Percentiles rank a stretch among this genome's conserved stretches.
These are phyloP conservation scores for Criorhina ranunculi DNA, from an alignment of 2,888 invertebrate species.

Conservation along the genomic window DNA sequence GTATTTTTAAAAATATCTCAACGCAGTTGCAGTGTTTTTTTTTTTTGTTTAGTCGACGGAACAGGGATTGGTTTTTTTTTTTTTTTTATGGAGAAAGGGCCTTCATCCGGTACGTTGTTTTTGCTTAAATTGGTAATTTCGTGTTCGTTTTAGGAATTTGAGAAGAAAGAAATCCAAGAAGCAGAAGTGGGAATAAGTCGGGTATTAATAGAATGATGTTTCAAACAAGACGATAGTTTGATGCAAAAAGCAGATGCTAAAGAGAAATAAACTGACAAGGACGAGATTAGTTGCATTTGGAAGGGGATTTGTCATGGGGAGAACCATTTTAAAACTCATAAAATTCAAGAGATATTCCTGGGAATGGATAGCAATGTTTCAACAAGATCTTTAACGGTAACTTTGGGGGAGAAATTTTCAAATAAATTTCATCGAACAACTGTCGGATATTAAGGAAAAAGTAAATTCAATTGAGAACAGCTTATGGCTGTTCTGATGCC, in stretches of 20 bases:
- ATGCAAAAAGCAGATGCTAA: conserved; percentile 4
- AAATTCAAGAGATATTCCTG: no score
- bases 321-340: no score
- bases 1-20: conserved; percentile 52
- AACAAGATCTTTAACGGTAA: no score
- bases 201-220: conserved; percentile 51
- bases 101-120: conserved; percentile 36
- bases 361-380: no score
- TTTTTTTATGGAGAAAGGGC: conserved; percentile 35
- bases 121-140: conserved; percentile 43
- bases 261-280: background rate
- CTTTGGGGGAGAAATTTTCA: no score
- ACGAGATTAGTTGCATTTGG: background rate
- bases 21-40: conserved; percentile 34
- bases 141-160: conserved; percentile 25
- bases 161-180: background rate
- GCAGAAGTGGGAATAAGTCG: background rate
- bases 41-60: conserved; percentile 14
- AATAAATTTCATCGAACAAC: no score
- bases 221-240: conserved; percentile 3
- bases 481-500: no score
- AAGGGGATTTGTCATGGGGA: no score
- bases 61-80: conserved; percentile 8
- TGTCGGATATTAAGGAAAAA: no score
- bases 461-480: no score